These are phyloP conservation scores for Leptopterna dolabrata DNA, from an alignment of 2,888 invertebrate genomes.

Conservation along the genomic window DNA sequence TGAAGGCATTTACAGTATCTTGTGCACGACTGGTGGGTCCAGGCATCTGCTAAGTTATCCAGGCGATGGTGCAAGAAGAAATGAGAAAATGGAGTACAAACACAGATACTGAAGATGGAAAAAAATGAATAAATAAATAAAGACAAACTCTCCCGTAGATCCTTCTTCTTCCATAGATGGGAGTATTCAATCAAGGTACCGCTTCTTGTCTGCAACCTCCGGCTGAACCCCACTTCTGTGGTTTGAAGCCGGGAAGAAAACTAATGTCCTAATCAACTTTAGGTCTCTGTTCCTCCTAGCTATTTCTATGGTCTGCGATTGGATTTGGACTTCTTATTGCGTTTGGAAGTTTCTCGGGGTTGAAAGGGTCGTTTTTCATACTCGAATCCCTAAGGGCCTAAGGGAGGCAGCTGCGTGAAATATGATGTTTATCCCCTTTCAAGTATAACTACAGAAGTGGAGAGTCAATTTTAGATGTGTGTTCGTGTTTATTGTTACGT, in stretches of 20 bases:
- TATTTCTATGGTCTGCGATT: background rate
- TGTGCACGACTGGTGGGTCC: background rate
- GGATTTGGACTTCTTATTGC: background rate
- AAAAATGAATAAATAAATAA: background rate
- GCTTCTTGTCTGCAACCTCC: background rate
- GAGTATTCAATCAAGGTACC: background rate
- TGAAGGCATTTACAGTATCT: background rate
- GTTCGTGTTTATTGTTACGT: too few species aligned
- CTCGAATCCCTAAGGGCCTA: background rate
- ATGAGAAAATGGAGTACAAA: background rate
- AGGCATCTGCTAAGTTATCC: background rate
- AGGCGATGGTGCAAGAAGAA: background rate
- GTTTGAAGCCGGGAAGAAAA: background rate
- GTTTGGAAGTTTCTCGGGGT: background rate
- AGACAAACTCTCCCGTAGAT: background rate
- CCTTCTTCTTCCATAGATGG: background rate
- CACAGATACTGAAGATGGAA: background rate
- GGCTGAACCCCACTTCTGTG: background rate
- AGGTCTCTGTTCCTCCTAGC: background rate
- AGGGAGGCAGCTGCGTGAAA: background rate
- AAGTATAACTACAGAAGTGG: too few species aligned
- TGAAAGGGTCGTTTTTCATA: background rate
- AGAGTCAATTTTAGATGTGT: too few species aligned
- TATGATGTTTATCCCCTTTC: background rate
- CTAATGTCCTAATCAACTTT: constrained; percentile 11